These are phyloP conservation scores for Arbacia lixula DNA, from an alignment of 53 echinoderm and acorn worm species.

Conservation along the genomic window DNA sequence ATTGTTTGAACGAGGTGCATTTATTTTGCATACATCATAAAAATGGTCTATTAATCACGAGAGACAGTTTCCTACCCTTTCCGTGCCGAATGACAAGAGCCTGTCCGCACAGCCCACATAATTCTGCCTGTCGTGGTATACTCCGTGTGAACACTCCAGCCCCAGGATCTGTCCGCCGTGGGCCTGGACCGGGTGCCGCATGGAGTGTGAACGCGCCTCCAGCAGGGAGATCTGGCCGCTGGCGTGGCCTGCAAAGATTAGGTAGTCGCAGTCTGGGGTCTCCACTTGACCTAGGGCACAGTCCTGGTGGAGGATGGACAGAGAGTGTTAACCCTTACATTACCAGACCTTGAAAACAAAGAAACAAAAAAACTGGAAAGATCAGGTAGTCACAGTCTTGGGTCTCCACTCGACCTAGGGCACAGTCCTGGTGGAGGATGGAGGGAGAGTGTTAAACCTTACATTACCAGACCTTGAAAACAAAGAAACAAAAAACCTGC, in stretches of 20 bases:
- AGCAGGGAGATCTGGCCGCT: slow-evolving; percentile 91
- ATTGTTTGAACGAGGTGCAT: no score
- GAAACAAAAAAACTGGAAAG: slow-evolving; percentile 65
- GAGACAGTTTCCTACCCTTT: slow-evolving; percentile 75
- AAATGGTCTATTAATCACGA: no score
- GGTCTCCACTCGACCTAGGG: slow-evolving; percentile 70
- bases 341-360: no score
- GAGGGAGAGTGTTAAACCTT: no score
- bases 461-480: no score
- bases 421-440: slow-evolving; percentile 69
- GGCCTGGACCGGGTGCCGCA: slow-evolving; percentile 83
- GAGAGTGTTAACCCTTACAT: no score
- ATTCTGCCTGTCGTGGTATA: slow-evolving; percentile 9
- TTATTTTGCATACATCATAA: no score
- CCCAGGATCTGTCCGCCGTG: slow-evolving; percentile 78
- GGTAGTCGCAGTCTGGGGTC: slow-evolving; percentile 61
- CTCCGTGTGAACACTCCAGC: slow-evolving; percentile 83
- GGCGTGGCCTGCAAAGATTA: slow-evolving; percentile 90
- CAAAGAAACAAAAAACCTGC: slow-evolving; percentile 48
- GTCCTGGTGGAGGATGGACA: slow-evolving; percentile 53
- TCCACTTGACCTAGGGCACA: slow-evolving; percentile 78
- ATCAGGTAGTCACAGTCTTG: slow-evolving; percentile 70
- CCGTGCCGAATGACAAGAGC: slow-evolving; percentile 84
- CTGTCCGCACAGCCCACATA: slow-evolving; percentile 67
- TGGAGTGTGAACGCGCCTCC: slow-evolving; percentile 65